phyloP scores from a whole-genome alignment of 2,888 invertebrate genomes.

The Blastobasis adustella region DNA sequence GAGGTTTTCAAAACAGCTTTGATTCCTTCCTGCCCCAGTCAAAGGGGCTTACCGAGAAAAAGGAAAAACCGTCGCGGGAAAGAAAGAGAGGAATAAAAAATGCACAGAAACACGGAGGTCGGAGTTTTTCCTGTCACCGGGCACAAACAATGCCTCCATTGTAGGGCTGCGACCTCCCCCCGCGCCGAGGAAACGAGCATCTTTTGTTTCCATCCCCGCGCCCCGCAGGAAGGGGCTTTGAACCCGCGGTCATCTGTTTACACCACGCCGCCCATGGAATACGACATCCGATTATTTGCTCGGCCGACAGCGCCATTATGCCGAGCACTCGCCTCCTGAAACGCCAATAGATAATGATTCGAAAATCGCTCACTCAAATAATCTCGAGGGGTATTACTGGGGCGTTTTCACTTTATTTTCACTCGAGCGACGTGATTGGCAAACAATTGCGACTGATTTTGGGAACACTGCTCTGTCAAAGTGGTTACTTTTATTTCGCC shows the following conservation, averaged over 20 bases:
- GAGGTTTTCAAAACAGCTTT: conserved; percentile 52
- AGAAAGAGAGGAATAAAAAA: conserved; percentile 66
- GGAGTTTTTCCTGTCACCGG: conserved; percentile 75
- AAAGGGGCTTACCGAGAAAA: conserved; percentile 54
- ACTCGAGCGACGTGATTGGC: too few relatives aligned
- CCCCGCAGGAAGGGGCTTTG: conserved; percentile 59
- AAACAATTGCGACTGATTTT: background rate
- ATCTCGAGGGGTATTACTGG: background rate
- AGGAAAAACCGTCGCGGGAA: conserved; percentile 42
- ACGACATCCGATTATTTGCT: conserved; percentile 46
- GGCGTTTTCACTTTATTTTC: background rate
- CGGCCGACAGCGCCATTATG: conserved; percentile 21
- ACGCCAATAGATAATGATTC: conserved; percentile 2
- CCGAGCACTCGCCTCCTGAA: background rate
- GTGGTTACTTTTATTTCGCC: too few relatives aligned
- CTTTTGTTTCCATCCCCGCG: conserved; percentile 64
- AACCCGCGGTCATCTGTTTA: conserved; percentile 70
- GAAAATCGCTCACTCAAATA: background rate
- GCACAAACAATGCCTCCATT: conserved; percentile 71
- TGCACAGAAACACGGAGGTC: conserved; percentile 73
- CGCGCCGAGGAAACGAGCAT: conserved; percentile 67
- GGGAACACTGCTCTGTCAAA: too few relatives aligned
- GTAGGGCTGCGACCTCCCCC: conserved; percentile 38
- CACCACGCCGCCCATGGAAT: conserved; percentile 54
- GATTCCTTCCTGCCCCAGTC: conserved; percentile 57